Conservation (phyloP, 2,888 invertebrate species). For the Leptinotarsa tumamoca region DNA sequence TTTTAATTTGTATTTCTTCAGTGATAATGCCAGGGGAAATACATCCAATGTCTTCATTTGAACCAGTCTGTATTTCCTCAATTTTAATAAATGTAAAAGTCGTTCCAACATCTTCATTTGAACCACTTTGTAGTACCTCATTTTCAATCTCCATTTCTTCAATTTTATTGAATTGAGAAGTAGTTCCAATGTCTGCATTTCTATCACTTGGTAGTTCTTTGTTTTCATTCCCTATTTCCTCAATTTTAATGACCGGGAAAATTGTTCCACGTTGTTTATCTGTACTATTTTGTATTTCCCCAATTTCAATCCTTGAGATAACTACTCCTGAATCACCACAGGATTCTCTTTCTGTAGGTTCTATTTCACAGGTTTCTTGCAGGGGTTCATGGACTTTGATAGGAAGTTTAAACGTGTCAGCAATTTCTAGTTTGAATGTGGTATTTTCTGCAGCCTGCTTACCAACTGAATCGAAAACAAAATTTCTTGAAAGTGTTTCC, state of each 20-base stretch:
- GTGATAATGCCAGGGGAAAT: not conserved
- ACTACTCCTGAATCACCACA: too few relatives aligned
- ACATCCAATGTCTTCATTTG: too few relatives aligned
- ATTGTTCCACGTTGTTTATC: too few relatives aligned
- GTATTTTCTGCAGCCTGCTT: not conserved
- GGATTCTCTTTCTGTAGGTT: too few relatives aligned
- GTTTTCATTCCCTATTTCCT: not conserved
- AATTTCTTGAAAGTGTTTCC: not conserved
- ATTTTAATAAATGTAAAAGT: too few relatives aligned
- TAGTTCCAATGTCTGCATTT: not conserved
- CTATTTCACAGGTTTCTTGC: too few relatives aligned
- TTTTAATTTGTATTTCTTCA: not conserved
- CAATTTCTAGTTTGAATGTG: not conserved
- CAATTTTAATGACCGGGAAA: not conserved
- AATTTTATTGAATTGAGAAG: not conserved
- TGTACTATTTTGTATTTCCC: too few relatives aligned
- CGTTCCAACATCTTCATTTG: not conserved
- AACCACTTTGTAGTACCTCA: not conserved
- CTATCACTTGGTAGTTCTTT: not conserved
- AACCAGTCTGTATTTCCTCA: too few relatives aligned
- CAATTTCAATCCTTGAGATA: too few relatives aligned
- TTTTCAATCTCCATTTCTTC: not conserved
- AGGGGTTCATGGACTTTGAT: too few relatives aligned
- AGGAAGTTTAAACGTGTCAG: not conserved
- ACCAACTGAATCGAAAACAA: not conserved